Evolutionary conservation across 1,140 invertebrate species (phyloP).

Genomic region (Sycophaga agraensis): DNA sequence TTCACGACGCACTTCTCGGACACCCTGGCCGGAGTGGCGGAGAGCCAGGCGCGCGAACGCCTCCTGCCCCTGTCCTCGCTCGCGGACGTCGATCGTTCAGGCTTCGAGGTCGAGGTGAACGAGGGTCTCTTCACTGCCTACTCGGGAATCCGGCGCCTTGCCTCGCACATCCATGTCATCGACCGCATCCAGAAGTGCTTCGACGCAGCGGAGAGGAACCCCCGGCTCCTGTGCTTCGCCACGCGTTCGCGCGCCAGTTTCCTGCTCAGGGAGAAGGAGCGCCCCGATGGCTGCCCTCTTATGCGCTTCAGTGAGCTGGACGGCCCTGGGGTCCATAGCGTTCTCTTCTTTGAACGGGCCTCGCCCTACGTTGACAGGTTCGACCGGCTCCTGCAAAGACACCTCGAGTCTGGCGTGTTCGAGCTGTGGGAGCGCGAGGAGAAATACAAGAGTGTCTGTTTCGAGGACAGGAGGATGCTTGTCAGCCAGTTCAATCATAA

Average conservation of each 20-base stretch:
- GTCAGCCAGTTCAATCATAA: not conserved
- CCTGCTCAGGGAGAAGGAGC: not conserved
- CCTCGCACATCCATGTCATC: too few relatives aligned
- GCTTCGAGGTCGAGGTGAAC: not conserved
- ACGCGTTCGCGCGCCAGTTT: not conserved
- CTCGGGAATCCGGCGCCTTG: not conserved
- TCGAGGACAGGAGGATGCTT: not conserved
- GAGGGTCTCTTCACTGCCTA: not conserved
- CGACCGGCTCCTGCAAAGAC: not conserved
- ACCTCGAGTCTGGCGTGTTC: not conserved
- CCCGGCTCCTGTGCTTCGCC: not conserved
- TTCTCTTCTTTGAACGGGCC: not conserved
- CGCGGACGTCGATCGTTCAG: not conserved
- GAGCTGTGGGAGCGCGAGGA: not conserved
- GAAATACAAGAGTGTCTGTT: not conserved
- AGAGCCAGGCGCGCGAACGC: not conserved
- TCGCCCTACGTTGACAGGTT: constrained; percentile 7
- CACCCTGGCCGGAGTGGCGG: not conserved
- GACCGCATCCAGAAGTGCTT: not conserved
- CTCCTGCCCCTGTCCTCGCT: not conserved
- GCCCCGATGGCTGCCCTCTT: not conserved
- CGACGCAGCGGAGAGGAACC: not conserved
- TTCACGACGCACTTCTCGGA: not conserved
- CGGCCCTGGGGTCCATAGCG: not conserved
- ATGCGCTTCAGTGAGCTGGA: not conserved